Base-by-base conservation (phyloP, 1,140 invertebrate species). In the Drosophila insularis region DNA sequence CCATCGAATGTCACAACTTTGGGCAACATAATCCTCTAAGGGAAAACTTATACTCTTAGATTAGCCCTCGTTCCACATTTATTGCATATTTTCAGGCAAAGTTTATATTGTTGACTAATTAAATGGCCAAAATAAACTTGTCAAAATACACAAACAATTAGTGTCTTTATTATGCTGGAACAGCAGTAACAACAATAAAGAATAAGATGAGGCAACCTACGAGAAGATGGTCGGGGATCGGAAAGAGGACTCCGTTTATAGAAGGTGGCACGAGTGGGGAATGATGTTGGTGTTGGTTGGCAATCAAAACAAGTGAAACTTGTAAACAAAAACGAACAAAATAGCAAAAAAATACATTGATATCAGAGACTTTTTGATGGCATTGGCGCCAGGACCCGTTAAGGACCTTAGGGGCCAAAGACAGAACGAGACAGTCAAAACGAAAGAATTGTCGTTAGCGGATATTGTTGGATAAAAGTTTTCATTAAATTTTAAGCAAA, bases 401-500 rank as follows among this genome's bases (percentile, higher is more conserved):
- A 27, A 37, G 35, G 59, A 23, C 59, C 59, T 39, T 40, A 40
- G 39, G 37, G 21, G 19, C 17, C 35, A 35, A 17, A 60, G 19
- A 32, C 13, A 19, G 17, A 17, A 17, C n/a, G 43, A 50, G 43
- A 50, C 43, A 50, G 43, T 50, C 43, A 21, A 50, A 50, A 50
- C 43, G 43, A 50, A 50, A 50, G 43, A 39, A 61, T 32, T 61
- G 32, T 61, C 59, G 55, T 35, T 58, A 61, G 59, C 59, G 59
- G 59, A 61, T 39, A 61, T 61, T 61, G 59, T 43, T 61, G 27
- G 37, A 61, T 61, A 37, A 37, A 21, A 21, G 14, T 61, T 61
- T 61, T 61, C 59, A 61, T 61, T 61, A 61, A 61, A 61, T 39
- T 61, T 61, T 61, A 61, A 61, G 59, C 17, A 61, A 61, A 61